phyloP scores from a whole-genome alignment of 2,888 invertebrate genomes.

The Drosophila kanekoi region DNA sequence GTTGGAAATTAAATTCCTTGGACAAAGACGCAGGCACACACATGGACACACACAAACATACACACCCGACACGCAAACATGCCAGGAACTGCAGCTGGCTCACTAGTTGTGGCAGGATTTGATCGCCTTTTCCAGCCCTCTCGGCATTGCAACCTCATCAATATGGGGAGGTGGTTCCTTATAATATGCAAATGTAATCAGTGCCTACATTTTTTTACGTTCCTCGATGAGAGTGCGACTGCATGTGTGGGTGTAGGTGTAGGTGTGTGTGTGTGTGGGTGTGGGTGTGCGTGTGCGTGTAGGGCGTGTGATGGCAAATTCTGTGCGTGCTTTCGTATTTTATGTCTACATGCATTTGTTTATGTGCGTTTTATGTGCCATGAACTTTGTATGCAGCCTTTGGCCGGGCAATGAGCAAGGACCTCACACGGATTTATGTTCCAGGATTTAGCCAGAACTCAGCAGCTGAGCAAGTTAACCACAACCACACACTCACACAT shows the following conservation, averaged over 20 bases:
- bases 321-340: constrained; percentile 57
- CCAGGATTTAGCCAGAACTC: constrained; percentile 23
- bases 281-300: neutral
- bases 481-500: constrained; percentile 24
- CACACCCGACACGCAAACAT: constrained; percentile 15
- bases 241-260: neutral
- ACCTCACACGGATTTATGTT: constrained; percentile 42
- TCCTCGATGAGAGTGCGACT: constrained; percentile 24
- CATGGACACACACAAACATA: constrained; percentile 13
- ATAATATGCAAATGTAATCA: constrained; percentile 80
- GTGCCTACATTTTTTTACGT: constrained; percentile 67
- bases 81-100: constrained; percentile 41
- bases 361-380: constrained; percentile 69
- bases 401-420: constrained; percentile 23
- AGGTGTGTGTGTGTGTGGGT: constrained; percentile 4
- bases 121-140: constrained; percentile 32
- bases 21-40: constrained; percentile 40
- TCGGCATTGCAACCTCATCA: constrained; percentile 56
- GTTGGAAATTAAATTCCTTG: constrained; percentile 78
- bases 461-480: constrained; percentile 7
- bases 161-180: constrained; percentile 53
- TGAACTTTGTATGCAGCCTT: constrained; percentile 62
- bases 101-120: constrained; percentile 17
- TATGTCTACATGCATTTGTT: constrained; percentile 73
- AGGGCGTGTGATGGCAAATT: constrained; percentile 6